These are phyloP conservation scores for Cricetomys ansorgei DNA, from an alignment of 2,113 vertebrate species.

Conservation along the genomic window DNA sequence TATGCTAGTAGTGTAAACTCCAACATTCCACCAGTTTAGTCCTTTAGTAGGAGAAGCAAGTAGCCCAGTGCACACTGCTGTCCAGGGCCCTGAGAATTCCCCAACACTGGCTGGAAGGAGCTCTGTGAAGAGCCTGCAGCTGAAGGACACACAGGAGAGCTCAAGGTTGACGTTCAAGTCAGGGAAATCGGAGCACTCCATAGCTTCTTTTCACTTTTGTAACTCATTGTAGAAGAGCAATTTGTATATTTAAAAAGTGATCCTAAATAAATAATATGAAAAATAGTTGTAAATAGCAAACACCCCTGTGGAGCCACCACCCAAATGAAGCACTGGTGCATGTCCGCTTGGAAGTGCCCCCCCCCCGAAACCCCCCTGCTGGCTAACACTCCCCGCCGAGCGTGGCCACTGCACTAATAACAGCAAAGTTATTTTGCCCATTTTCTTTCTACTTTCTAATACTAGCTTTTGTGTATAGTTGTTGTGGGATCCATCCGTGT, in stretches of 20 bases:
- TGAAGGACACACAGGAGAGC: not conserved
- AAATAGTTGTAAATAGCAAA: not conserved
- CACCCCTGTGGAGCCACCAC: not conserved
- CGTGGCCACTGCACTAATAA: not conserved
- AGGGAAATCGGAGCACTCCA: not conserved
- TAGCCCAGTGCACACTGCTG: not conserved
- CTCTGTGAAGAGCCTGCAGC: not conserved
- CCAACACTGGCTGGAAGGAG: not conserved
- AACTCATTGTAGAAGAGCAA: not conserved
- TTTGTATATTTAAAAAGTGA: not conserved
- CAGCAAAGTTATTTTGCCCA: not conserved
- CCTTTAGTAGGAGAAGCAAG: slow-evolving; percentile 27
- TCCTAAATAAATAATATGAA: not conserved
- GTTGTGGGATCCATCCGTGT: not conserved
- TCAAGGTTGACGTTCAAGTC: not conserved
- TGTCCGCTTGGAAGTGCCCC: not conserved
- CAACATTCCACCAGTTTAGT: slow-evolving; percentile 37
- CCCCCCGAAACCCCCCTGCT: not conserved
- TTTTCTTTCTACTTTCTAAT: not conserved
- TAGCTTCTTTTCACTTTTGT: not conserved
- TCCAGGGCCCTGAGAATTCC: not conserved
- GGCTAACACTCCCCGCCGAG: too few species aligned
- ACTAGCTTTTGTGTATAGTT: not conserved
- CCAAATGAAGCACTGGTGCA: not conserved
- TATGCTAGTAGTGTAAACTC: slow-evolving; percentile 17